A percentile compares a stretch with the other conserved stretches of the same genome.
These are phyloP conservation scores for Eristalis tenax DNA, from an alignment of 2,888 invertebrate genomes.

Conservation along the genomic window DNA sequence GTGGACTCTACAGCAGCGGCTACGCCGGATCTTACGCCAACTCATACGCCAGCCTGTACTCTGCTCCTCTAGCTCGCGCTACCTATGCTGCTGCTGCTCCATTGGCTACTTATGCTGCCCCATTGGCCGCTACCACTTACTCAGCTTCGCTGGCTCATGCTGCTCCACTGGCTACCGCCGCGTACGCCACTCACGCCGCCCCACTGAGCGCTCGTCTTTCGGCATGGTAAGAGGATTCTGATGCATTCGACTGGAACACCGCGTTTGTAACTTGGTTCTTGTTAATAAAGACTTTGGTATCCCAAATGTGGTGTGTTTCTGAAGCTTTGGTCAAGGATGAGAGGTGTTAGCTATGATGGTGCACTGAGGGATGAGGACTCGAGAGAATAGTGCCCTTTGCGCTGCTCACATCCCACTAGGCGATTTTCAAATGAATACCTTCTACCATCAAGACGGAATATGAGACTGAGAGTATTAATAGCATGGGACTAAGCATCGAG, in stretches of 20 bases:
- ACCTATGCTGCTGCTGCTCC: conserved; percentile 22
- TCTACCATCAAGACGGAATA: no score
- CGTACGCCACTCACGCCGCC: not conserved
- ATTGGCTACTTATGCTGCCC: conserved; percentile 15
- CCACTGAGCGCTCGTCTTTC: not conserved
- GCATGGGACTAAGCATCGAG: no score
- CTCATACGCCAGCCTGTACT: conserved; percentile 26
- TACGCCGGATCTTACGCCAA: conserved; percentile 26
- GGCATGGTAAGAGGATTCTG: not conserved
- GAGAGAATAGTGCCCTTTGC: no score
- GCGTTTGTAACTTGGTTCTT: not conserved
- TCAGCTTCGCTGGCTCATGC: not conserved
- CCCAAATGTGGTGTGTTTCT: not conserved
- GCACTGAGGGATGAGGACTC: no score
- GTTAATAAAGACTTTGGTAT: not conserved
- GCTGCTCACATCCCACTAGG: no score
- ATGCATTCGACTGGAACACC: not conserved
- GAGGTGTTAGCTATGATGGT: no score
- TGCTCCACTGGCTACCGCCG: conserved; percentile 9
- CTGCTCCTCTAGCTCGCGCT: conserved; percentile 16
- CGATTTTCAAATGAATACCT: no score
- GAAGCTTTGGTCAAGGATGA: no score
- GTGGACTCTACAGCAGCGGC: conserved; percentile 33
- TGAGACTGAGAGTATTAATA: no score
- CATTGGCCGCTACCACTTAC: conserved; percentile 8